Percentiles rank a stretch among this genome's conserved stretches.
These are phyloP conservation scores for Phrynosoma blainvillii DNA, from an alignment of 2,113 vertebrate genomes.

Conservation along the genomic window DNA sequence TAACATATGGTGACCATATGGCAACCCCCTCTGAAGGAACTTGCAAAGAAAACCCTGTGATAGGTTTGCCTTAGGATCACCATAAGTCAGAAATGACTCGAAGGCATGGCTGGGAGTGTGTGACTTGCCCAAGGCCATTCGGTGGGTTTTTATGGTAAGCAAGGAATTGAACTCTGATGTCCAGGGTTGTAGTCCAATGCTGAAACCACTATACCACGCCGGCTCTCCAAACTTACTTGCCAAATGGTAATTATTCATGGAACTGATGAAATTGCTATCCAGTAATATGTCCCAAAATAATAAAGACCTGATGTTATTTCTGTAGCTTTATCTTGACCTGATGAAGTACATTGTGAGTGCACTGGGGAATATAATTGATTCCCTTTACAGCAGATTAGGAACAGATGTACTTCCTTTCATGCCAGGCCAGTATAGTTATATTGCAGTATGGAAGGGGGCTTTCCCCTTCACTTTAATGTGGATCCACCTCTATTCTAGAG, in stretches of 20 bases:
- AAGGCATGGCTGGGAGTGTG: too few species aligned
- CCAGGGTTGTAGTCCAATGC: too few species aligned
- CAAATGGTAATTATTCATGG: background rate
- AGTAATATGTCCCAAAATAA: background rate
- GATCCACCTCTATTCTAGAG: background rate
- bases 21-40: too few species aligned
- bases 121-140: too few species aligned
- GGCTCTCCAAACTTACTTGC: background rate
- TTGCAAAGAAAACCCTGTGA: too few species aligned
- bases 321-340: background rate
- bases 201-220: too few species aligned
- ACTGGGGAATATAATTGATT: background rate
- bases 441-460: background rate
- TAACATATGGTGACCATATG: too few species aligned
- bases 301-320: background rate
- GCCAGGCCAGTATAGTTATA: background rate
- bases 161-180: too few species aligned
- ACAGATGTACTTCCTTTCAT: background rate
- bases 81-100: too few species aligned
- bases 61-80: too few species aligned
- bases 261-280: too few species aligned
- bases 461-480: background rate
- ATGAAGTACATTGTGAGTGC: background rate
- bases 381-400: background rate
- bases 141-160: too few species aligned